Evolutionary conservation across 2,888 invertebrate genomes (phyloP), one percentile per base, ranked within the genome.

Genomic region (Polyommatus iphigenia): DNA sequence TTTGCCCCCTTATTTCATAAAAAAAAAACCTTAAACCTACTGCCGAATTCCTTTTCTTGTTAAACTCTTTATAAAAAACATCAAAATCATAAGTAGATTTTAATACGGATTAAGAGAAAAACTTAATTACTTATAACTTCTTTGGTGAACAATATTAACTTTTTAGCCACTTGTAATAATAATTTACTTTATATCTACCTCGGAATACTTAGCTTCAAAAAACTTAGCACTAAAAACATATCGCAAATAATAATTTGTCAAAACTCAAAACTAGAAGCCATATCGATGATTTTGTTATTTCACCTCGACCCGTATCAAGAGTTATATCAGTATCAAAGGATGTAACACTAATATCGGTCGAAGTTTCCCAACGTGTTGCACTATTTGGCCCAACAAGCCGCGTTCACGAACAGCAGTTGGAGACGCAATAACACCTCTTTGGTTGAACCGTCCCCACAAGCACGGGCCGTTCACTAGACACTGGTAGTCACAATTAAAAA

Each of bases 361-460:
- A 77, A 50, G 20, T 32, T 71, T 71, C 46, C 20, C 50, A 46
- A 71, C 67, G 41, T 77, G 36, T 32, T 36, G 72, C 72, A 77
- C n/a, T 50, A 54, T 24, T 57, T 67, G 32, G n/a, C 15, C 46
- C 50, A 50, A 18, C 15, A 77, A 71, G 15, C 18, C 46, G 71
- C 71, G 36, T 10, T 3, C 29, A 4, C 73, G 6, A 46, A 73
- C 73, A 72, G 71, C 71, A 57, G 57, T 5, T 13, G 7, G 36
- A n/a, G 20, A 76, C 41, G 67, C 32, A 71, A 54, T 71, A 18
- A 77, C 46, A 71, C 71, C 41, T 32, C n/a, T 57, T 32, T n/a
- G 50, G 50, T 46, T 24, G 4, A 24, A 4, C 10, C 10, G 24
- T 13, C 62, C 24, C 20, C 24, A 10, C 24, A 6, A 15, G 18